Evolutionary conservation across 2,888 invertebrate species (phyloP).

Genomic region (Cephalotes varians): DNA sequence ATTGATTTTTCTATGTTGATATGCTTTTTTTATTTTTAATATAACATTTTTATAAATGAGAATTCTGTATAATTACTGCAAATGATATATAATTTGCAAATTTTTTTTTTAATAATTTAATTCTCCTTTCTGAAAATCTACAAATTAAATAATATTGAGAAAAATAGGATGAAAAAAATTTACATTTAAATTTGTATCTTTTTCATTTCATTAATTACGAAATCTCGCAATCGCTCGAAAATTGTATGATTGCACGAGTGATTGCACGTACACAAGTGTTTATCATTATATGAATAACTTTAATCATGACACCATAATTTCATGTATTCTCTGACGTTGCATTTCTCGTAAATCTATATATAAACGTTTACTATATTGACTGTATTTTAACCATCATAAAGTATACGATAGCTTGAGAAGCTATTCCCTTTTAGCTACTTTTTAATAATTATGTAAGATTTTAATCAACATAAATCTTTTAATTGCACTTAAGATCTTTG

Average conservation of each 20-base stretch:
- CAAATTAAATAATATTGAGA: not conserved
- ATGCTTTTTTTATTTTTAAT: too few species aligned
- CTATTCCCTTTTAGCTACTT: too few species aligned
- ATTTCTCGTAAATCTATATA: constrained; percentile 28
- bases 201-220: constrained; percentile 10
- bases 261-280: too few species aligned
- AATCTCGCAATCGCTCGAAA: constrained; percentile 12
- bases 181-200: not conserved
- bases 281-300: constrained; percentile 47
- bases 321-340: constrained; percentile 9
- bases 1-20: too few species aligned
- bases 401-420: constrained; percentile 2
- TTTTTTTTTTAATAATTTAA: not conserved
- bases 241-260: constrained; percentile 9
- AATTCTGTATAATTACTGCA: not conserved
- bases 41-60: not conserved
- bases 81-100: too few species aligned
- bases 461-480: not conserved
- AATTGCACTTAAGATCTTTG: not conserved
- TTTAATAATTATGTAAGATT: not conserved
- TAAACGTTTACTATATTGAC: constrained; percentile 33
- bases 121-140: not conserved
- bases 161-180: not conserved
- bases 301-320: constrained; percentile 29
- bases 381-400: constrained; percentile 38